Conservation (phyloP, 2,797 vertebrate genomes). For the Bradypodion pumilum region DNA sequence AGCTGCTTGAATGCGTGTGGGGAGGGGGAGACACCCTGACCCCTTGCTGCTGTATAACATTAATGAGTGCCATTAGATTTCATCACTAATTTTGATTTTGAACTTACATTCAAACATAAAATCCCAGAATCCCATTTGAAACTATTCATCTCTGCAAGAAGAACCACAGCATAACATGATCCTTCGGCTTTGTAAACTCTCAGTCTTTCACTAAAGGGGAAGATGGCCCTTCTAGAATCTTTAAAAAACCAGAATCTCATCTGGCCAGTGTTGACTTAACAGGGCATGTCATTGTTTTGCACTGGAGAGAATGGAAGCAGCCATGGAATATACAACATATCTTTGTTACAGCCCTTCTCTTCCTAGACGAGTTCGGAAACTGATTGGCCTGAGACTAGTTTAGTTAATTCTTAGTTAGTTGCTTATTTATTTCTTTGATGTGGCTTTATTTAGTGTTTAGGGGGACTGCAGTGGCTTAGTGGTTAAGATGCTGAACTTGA, state of each 20-base stretch:
- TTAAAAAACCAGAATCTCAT: not conserved
- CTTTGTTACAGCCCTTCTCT: not conserved
- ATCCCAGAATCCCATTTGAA: no score
- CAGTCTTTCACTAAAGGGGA: not conserved
- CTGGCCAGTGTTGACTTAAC: not conserved
- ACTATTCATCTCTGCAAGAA: not conserved
- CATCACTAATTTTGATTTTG: not conserved
- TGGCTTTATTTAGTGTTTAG: not conserved
- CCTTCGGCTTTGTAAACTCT: not conserved
- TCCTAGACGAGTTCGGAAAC: not conserved
- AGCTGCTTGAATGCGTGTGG: slow-evolving; percentile 3
- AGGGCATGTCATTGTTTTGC: not conserved
- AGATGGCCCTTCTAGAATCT: not conserved
- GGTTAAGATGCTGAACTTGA: no score
- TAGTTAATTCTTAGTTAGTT: not conserved
- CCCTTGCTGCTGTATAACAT: not conserved
- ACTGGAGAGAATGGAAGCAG: not conserved
- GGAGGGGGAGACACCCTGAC: not conserved
- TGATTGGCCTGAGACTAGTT: not conserved
- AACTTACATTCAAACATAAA: not conserved
- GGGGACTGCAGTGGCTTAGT: not conserved
- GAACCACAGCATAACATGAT: no score
- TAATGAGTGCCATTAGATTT: not conserved
- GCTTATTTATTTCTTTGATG: not conserved
- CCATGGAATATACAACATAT: not conserved